phyloP scores from a whole-genome alignment of 2,797 vertebrate genomes.

The Monodelphis domestica region DNA sequence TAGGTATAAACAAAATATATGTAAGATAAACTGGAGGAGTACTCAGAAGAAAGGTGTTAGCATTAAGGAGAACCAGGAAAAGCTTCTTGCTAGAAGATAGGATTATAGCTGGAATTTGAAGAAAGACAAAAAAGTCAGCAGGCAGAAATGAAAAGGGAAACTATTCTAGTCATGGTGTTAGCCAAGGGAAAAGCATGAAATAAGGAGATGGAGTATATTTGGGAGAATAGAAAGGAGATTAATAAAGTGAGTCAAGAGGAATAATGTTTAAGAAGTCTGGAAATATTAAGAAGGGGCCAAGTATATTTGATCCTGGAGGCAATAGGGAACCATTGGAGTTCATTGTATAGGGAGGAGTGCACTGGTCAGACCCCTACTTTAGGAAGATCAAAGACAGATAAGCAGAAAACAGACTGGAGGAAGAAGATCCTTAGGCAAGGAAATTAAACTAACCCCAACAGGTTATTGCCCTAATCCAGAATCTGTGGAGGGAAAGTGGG shows the following conservation, averaged over 20 bases:
- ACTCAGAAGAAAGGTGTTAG: neutral
- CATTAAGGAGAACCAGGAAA: neutral
- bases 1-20: neutral
- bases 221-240: neutral
- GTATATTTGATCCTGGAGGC: neutral
- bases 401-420: neutral
- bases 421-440: neutral
- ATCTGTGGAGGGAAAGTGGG: neutral
- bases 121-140: neutral
- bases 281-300: neutral
- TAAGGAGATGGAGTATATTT: neutral
- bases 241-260: neutral
- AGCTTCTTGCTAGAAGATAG: neutral
- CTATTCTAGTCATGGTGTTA: neutral
- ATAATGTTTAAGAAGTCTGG: neutral
- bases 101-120: neutral
- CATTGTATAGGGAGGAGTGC: neutral
- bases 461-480: neutral
- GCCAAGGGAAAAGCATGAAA: neutral
- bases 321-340: neutral
- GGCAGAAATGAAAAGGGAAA: neutral
- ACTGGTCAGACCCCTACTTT: neutral
- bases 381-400: neutral
- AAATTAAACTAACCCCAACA: neutral
- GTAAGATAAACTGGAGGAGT: neutral